Conservation (phyloP, 2,888 invertebrate species). For the Rapana venosa region DNA sequence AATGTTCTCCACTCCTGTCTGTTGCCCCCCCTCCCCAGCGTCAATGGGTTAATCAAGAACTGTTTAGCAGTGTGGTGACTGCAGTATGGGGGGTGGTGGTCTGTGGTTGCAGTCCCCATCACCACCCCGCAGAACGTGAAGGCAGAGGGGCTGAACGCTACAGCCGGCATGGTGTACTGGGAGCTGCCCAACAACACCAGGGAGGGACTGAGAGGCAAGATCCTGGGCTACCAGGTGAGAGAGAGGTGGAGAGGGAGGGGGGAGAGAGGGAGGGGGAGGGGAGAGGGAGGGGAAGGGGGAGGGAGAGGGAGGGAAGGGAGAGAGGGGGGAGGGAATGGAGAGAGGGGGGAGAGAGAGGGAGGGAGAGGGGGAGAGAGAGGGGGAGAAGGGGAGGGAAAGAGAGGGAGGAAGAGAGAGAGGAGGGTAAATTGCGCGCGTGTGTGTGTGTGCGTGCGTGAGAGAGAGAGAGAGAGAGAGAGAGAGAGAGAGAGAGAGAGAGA, state of each 20-base stretch:
- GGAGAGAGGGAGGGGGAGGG: no score
- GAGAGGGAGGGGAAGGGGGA: no score
- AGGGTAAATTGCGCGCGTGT: background rate
- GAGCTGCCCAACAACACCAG: conserved; percentile 90
- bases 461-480: no score
- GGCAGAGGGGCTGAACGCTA: conserved; percentile 91
- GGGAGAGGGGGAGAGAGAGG: background rate
- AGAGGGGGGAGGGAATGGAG: background rate
- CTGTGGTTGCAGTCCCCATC: conserved; percentile 73
- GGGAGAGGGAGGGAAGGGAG: no score
- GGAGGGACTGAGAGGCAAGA: conserved; percentile 90
- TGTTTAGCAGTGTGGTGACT: no score
- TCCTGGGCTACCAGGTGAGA: conserved; percentile 91
- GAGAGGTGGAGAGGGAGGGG: background rate
- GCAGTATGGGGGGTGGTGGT: no score
- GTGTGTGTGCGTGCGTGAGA: background rate
- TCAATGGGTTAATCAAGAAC: no score
- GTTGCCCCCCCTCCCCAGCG: no score
- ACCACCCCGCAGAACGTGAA: conserved; percentile 91
- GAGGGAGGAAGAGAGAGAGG: background rate
- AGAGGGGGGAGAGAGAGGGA: background rate
- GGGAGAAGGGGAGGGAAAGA: background rate
- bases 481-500: no score
- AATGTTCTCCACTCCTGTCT: no score
- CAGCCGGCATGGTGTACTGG: conserved; percentile 95